Evolutionary conservation across 2,797 vertebrate species (phyloP).

Genomic region (Oryzias sinensis): DNA sequence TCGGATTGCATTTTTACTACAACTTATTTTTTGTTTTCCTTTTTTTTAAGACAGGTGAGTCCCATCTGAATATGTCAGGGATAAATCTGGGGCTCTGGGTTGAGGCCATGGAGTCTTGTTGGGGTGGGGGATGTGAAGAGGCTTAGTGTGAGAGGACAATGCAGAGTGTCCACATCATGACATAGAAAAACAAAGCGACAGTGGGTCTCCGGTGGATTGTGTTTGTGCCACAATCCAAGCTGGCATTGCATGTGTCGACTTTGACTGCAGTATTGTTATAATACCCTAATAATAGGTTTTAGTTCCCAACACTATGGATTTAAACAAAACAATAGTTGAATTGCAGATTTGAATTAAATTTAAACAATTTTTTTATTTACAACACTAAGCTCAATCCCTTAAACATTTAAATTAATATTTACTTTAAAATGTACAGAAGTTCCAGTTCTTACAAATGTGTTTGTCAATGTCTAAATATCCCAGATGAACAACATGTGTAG

Average conservation of each 20-base stretch:
- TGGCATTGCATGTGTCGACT: conserved; percentile 40
- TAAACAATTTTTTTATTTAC: background rate
- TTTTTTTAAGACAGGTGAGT: conserved; percentile 33
- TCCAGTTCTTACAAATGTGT: background rate
- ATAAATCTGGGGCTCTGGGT: conserved; percentile 64
- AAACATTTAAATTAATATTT: background rate
- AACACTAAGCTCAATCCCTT: background rate
- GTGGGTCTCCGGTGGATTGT: conserved; percentile 56
- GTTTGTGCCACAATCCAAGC: conserved; percentile 35
- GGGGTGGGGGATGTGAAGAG: conserved; percentile 53
- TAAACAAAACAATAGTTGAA: background rate
- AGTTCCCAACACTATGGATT: background rate
- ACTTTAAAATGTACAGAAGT: background rate
- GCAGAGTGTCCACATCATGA: conserved; percentile 56
- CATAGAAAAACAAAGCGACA: conserved; percentile 64
- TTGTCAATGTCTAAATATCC: background rate
- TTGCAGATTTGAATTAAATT: background rate
- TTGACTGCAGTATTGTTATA: conserved; percentile 13
- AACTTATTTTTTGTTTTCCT: conserved; percentile 45
- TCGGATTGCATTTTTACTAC: conserved; percentile 55
- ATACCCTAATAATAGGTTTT: too few species aligned
- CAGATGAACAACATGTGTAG: background rate
- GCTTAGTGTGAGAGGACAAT: conserved; percentile 72
- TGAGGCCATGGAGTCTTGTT: conserved; percentile 50
- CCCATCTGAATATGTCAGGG: conserved; percentile 43